Evolutionary conservation across 2,797 vertebrate genomes (phyloP), one percentile per base, ranked within the genome.

Genomic region (Scolopax bukidnonensis): DNA sequence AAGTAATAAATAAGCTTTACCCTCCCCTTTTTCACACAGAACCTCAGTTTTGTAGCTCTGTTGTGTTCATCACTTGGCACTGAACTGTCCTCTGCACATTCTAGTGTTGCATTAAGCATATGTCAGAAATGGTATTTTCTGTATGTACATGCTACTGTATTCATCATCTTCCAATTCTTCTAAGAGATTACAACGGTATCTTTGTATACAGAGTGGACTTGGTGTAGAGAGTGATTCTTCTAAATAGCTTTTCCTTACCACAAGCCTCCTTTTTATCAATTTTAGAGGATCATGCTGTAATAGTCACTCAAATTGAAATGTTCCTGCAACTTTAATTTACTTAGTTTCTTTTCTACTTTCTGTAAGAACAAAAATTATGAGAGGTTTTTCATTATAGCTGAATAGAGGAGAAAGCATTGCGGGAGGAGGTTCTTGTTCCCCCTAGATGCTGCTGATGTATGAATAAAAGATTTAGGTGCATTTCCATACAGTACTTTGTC

Each of bases 391-490:
- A 45, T 54, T 84, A 41, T 33, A 59, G 54, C 84, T 67, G 63
- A 80, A 61, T 59, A 93, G 78, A 87, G 56, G 71, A 87, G 84
- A 56, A 95, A 30, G 45, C 38, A 15, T 61, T 88, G 70, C 4
- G 7, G 73, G 79, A 92, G 77, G 47, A 15, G 4, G 56, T 70
- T 24, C 60, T 61, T 79, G 53, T 67, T 95, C 81, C 91, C 85
- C 41, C 59, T 48, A 74, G 84, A 94, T 32, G 33, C 85, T 91
- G 56, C 54, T 4, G 36, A 36, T 36, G 3, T 6, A 82, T 93
- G 74, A 90, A 79, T 93, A 94, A 84, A 92, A 93, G 73, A 74
- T 92, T 32, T 36, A 38, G 64, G 61, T 51, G 67, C 21, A 45
- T 95, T 94, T 95, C 86, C 63, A 63, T 82, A 50, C 1, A 5